Evolutionary conservation across 2,888 invertebrate species (phyloP).

Genomic region (Orthosia incerta): DNA sequence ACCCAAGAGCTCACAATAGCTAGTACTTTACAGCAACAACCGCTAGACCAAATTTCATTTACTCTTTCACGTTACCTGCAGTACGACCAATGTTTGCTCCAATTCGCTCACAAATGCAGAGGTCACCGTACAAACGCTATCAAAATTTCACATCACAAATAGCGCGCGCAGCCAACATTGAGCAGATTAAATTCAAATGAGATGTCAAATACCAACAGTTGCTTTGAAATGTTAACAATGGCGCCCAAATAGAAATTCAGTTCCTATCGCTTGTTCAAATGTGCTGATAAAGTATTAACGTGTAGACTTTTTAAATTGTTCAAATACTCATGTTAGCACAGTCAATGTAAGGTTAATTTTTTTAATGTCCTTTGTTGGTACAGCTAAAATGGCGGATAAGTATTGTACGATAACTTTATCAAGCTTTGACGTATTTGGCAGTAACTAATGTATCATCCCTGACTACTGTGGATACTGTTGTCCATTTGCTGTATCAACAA

Average conservation of each 20-base stretch:
- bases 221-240: slow-evolving; percentile 64
- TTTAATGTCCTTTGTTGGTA: slow-evolving; percentile 2
- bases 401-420: neutral
- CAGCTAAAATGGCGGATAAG: neutral
- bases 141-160: slow-evolving; percentile 60
- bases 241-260: slow-evolving; percentile 57
- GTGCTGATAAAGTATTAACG: slow-evolving; percentile 39
- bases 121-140: slow-evolving; percentile 53
- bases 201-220: slow-evolving; percentile 67
- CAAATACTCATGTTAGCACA: slow-evolving; percentile 18
- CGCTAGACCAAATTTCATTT: neutral
- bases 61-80: slow-evolving; percentile 13
- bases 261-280: slow-evolving; percentile 53
- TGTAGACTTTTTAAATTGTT: slow-evolving; percentile 24
- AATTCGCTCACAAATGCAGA: slow-evolving; percentile 29
- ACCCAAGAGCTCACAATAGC: neutral
- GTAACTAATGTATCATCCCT: neutral
- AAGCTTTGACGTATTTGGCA: neutral
- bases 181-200: slow-evolving; percentile 68
- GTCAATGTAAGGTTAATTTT: slow-evolving; percentile 4
- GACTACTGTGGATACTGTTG: neutral
- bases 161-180: slow-evolving; percentile 61
- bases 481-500: neutral
- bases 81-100: slow-evolving; percentile 21
- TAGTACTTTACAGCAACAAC: neutral